Conservation (phyloP, 2,113 vertebrate genomes). For the Pycnonotus jocosus region DNA sequence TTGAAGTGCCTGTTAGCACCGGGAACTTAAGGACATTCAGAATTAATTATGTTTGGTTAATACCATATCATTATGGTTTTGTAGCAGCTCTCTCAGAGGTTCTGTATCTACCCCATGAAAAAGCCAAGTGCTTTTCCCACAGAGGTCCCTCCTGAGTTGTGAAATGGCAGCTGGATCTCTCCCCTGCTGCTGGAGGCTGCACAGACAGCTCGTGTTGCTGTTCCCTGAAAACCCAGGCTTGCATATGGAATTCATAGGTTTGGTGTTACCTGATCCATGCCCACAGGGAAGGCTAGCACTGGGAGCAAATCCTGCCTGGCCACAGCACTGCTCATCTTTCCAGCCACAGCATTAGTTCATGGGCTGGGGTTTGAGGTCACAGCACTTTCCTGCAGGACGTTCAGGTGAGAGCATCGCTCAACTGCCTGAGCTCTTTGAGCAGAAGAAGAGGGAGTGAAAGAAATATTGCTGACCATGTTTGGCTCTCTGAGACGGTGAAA, state of each 20-base stretch:
- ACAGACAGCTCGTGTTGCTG: neutral
- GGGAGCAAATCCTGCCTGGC: neutral
- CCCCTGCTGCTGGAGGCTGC: neutral
- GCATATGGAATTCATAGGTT: slow-evolving; percentile 7
- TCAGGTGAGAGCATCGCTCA: neutral
- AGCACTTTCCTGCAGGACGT: fast-evolving
- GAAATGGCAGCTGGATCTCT: neutral
- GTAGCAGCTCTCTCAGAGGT: slow-evolving; percentile 6
- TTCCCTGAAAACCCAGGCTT: neutral
- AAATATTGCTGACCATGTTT: neutral
- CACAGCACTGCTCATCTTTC: neutral
- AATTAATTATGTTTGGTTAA: neutral
- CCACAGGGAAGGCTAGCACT: neutral
- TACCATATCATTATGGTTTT: neutral
- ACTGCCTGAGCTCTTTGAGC: neutral
- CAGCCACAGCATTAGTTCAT: neutral
- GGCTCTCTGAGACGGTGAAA: neutral
- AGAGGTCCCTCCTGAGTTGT: slow-evolving; percentile 17
- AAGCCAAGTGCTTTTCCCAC: neutral
- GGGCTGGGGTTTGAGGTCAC: slow-evolving; percentile 5
- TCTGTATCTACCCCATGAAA: neutral
- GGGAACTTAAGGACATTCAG: neutral
- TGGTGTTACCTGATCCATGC: neutral
- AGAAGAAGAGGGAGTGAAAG: neutral
- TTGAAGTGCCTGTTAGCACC: neutral